Conservation (phyloP, 64 coral and sea anemone genomes). For the Montipora sp. region DNA sequence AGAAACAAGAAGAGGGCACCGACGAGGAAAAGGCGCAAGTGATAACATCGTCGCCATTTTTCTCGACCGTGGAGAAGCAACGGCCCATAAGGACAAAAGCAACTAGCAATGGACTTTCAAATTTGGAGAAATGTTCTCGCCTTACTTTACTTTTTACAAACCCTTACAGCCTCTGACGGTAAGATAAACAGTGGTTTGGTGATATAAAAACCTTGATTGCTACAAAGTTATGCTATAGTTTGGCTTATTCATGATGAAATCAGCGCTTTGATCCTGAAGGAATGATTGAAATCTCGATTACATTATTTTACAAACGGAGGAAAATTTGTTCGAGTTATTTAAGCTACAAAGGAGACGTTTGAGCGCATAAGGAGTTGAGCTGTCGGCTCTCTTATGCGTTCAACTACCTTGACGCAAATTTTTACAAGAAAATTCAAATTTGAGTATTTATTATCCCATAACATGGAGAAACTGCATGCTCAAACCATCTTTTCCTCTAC, state of each 20-base stretch:
- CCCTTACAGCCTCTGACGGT: neutral
- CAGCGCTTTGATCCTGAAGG: neutral
- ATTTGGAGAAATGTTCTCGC: neutral
- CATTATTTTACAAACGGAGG: too few species aligned
- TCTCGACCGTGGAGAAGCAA: conserved; percentile 20
- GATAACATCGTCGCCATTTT: neutral
- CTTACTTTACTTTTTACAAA: neutral
- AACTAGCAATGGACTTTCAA: conserved; percentile 63
- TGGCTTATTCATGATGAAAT: too few species aligned
- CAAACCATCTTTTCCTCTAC: neutral
- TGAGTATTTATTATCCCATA: neutral
- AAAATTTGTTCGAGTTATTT: too few species aligned
- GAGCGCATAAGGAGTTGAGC: too few species aligned
- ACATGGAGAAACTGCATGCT: neutral
- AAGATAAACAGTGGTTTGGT: neutral
- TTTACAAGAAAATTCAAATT: neutral
- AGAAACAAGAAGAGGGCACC: neutral
- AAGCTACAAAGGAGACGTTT: too few species aligned
- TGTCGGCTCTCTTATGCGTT: neutral
- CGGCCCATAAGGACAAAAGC: conserved; percentile 58
- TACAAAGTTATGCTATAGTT: too few species aligned
- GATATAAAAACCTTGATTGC: neutral
- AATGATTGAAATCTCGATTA: too few species aligned
- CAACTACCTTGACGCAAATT: neutral
- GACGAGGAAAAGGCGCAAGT: neutral